A percentile compares a stretch with the other conserved stretches of the same genome.
Conservation (phyloP, 2,797 vertebrate species). For the Oryzias dopingdopingensis region DNA sequence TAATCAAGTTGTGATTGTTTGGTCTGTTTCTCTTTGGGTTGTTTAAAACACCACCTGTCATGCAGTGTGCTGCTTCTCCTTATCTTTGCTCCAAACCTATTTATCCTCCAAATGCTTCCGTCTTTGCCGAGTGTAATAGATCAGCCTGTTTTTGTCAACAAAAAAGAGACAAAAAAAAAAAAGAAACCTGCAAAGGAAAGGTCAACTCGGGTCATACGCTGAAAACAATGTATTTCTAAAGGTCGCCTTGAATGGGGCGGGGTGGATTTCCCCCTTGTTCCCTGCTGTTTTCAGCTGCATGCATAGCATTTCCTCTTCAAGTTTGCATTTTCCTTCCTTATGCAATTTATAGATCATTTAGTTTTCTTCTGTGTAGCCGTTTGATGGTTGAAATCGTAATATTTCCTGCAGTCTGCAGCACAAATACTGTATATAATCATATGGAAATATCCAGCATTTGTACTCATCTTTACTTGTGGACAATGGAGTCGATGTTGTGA, state of each 20-base stretch:
- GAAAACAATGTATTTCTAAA: constrained; percentile 63
- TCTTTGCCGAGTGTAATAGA: constrained; percentile 18
- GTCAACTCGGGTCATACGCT: constrained; percentile 53
- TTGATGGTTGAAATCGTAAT: constrained; percentile 41
- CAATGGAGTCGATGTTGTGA: constrained; percentile 74
- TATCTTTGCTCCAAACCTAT: constrained; percentile 13
- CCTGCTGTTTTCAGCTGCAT: constrained; percentile 15
- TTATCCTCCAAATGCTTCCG: constrained; percentile 9
- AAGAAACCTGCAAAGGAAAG: constrained; percentile 39
- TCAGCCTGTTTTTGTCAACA: constrained; percentile 44
- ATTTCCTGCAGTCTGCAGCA: constrained; percentile 45
- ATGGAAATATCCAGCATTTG: constrained; percentile 52
- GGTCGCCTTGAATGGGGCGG: constrained; percentile 50
- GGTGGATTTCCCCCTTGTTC: constrained; percentile 33
- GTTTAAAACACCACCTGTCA: constrained; percentile 55
- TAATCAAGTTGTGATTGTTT: constrained; percentile 75
- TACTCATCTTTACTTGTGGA: constrained; percentile 54
- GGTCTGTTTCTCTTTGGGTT: constrained; percentile 29
- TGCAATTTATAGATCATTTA: constrained; percentile 21
- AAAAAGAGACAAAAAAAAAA: constrained; percentile 1
- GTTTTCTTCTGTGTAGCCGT: constrained; percentile 17
- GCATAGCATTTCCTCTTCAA: constrained; percentile 25
- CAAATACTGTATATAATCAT: constrained; percentile 49
- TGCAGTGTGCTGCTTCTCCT: constrained; percentile 23
- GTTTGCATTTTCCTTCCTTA: constrained; percentile 1